Evolutionary conservation across 1,140 invertebrate genomes (phyloP).

Genomic region (Bombyx mandarina): DNA sequence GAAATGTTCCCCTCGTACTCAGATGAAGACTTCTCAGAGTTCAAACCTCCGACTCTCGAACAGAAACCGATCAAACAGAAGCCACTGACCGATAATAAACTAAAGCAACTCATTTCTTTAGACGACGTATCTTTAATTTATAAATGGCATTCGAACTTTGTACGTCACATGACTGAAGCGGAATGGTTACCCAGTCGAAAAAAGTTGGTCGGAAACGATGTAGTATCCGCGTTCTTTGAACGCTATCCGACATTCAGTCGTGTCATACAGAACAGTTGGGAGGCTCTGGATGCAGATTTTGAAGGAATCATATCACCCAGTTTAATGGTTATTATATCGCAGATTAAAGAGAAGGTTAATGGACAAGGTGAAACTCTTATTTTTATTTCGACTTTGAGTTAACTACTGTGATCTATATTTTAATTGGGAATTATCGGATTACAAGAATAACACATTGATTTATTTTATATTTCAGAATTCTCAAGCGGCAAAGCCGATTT

Average conservation of each 20-base stretch:
- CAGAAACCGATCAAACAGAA: slow-evolving; percentile 28
- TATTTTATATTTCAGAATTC: slow-evolving; percentile 26
- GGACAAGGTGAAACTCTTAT: slow-evolving; percentile 32
- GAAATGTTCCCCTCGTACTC: slow-evolving; percentile 84
- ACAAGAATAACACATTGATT: no score
- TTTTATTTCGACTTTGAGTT: no score
- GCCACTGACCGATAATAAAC: slow-evolving; percentile 16
- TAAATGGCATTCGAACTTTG: slow-evolving; percentile 75
- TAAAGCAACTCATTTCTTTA: slow-evolving; percentile 60
- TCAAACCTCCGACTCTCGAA: slow-evolving; percentile 60
- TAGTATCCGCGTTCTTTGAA: slow-evolving; percentile 71
- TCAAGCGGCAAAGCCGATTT: slow-evolving; percentile 78
- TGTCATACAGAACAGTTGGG: slow-evolving; percentile 61
- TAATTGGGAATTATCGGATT: no score
- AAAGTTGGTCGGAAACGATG: slow-evolving; percentile 58
- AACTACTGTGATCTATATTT: no score
- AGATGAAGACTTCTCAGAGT: slow-evolving; percentile 78
- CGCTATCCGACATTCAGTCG: slow-evolving; percentile 74
- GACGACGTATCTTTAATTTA: slow-evolving; percentile 74
- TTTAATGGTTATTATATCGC: slow-evolving; percentile 62
- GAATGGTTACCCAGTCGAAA: slow-evolving; percentile 71
- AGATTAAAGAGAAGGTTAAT: slow-evolving; percentile 49
- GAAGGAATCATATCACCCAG: slow-evolving; percentile 71
- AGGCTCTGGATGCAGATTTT: slow-evolving; percentile 65
- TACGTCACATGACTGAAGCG: slow-evolving; percentile 69